Evolutionary conservation across 2,113 vertebrate species (phyloP), one percentile per base, ranked within the genome.

Genomic region (Hippopotamus amphibius): DNA sequence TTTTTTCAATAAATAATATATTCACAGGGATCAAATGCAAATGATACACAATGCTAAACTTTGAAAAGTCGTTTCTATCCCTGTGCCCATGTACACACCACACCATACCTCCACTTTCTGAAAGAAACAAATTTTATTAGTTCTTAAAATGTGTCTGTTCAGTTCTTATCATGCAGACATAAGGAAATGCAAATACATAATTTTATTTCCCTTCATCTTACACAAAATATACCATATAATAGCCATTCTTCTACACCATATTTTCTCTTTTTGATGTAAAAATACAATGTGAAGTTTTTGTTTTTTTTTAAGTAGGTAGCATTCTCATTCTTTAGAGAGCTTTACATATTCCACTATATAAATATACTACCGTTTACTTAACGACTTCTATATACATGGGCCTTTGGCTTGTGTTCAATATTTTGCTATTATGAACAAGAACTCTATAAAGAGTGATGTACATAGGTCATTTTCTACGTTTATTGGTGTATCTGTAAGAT

Each of bases 401-500:
- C 15, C 8, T 84, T 93, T 95, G 76, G 30, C 24, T 53, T 82
- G 11, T 33, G 19, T 68, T 95, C 90, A 77, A 11, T 65, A 86
- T 72, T 93, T 96, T 86, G 61, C 41, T 79, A 21, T 84, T 82
- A 81, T 61, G 72, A 81, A 85, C 1, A 88, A 15, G 15, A 88
- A 85, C 21, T 30, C 24, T 88, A 43, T 76, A 14, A 85, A 93
- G 66, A 96, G 50, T 87, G 13, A 53, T 12, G 5, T 24, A 66
- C 22, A 69, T 14, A 61, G 30, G 41, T 85, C 41, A 92, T 82
- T 95, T 93, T 96, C 61, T 89, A 59, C 12, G 5, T 81, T 89
- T 93, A 48, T 80, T 65, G 9, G 26, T 76, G 26, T 61, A n/a
- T 89, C 26, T 61, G 22, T 53, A 85, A 97, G 66, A 91, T 76